Base-by-base conservation (phyloP, 2,113 vertebrate genomes). In the Dicrurus megarhynchus region DNA sequence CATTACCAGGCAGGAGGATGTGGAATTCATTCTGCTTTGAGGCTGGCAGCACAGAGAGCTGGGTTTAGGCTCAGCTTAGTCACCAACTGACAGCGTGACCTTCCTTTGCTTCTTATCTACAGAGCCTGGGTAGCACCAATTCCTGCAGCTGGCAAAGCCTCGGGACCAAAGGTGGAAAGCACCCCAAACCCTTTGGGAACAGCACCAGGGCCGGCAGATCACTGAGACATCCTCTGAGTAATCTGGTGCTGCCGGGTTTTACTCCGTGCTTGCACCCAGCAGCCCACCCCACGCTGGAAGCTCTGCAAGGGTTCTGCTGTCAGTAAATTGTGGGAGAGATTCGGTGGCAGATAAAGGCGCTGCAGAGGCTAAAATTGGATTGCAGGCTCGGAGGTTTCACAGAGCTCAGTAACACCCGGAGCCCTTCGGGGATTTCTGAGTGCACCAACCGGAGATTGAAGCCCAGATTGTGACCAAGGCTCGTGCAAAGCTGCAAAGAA, bases 141-240 rank as follows among this genome's bases (percentile, higher is more conserved):
- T 8, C 0, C 21, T 10, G 1, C 50, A 55, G 7, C 35, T 28
- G 28, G 11, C 1, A 22, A 26, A 89, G 22, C 30, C 60, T 49
- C 16, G 4, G 61, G 26, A 3, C 4, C 3, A 7, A 0, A 16
- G 15, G n/a, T n/a, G n/a, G n/a, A n/a, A n/a, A n/a, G 10, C 18
- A 2, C 19, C 3, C 1, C 0, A 2, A 13, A 21, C 0, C 6
- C 1, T 19, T 44, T 6, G 69, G 47, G 11, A 11, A 10, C 3
- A 21, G 59, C 63, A 80, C 8, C 60, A 42, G 70, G 30, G 7
- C 1, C 10, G 6, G 73, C 44, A 57, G 65, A 1, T 1, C 8
- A 2, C 0, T 18, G 77, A 16, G 52, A 20, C 0, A 0, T 23
- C 42, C 60, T 16, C 16, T 21, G 37, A 53, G 50, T 3, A 1